phyloP scores from a whole-genome alignment of 2,797 vertebrate genomes.

The Apogon hyalosoma region DNA sequence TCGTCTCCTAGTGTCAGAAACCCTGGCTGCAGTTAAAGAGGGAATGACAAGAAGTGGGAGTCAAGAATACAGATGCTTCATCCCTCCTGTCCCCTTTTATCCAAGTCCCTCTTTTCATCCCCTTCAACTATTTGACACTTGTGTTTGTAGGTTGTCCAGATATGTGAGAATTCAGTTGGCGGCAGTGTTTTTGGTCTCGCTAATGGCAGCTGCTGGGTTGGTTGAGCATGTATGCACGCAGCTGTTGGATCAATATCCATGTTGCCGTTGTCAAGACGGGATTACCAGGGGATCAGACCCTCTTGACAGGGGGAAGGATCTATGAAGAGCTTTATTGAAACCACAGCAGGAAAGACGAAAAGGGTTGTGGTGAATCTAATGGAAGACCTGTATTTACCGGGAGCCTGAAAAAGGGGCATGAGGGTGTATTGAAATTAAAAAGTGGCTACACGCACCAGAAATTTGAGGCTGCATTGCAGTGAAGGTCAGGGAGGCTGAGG shows the following conservation, averaged over 20 bases:
- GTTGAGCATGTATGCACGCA: conserved; percentile 18
- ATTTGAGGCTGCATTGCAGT: conserved; percentile 27
- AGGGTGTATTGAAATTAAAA: conserved; percentile 15
- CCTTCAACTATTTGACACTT: background rate
- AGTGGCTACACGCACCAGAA: background rate
- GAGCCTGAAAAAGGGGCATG: background rate
- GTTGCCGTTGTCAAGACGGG: conserved; percentile 68
- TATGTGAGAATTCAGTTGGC: background rate
- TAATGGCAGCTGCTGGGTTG: conserved; percentile 30
- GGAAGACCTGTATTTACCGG: conserved; percentile 5
- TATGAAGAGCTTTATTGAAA: conserved; percentile 50
- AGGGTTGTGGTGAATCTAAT: background rate
- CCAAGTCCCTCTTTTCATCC: background rate
- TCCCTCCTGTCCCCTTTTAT: conserved; percentile 1
- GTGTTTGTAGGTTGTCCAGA: background rate
- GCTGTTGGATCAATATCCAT: conserved; percentile 71
- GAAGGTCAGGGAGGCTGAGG: conserved; percentile 58
- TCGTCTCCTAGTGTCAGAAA: conserved; percentile 32
- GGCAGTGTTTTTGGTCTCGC: background rate
- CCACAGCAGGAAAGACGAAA: conserved; percentile 28
- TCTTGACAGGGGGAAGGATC: conserved; percentile 57
- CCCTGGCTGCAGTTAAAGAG: background rate
- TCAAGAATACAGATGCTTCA: background rate
- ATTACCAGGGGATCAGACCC: conserved; percentile 76
- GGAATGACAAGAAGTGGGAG: background rate